Conservation (phyloP, 2,797 vertebrate species). For the Gallirallus australis region DNA sequence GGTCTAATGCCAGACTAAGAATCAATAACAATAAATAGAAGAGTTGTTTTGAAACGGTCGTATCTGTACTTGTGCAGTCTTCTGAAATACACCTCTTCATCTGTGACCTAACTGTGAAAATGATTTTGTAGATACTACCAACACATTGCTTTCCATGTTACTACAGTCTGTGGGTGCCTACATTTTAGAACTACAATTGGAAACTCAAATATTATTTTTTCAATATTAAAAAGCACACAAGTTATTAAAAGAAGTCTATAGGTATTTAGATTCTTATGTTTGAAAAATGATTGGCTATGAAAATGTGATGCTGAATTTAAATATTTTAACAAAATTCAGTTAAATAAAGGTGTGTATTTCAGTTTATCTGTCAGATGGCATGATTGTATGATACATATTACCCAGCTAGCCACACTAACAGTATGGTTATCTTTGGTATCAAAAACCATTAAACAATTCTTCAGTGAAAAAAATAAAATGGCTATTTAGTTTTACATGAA, state of each 20-base stretch:
- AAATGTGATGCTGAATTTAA: neutral
- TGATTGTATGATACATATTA: neutral
- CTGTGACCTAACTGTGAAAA: neutral
- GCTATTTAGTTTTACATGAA: neutral
- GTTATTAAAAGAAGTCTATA: neutral
- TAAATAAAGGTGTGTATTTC: neutral
- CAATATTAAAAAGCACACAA: neutral
- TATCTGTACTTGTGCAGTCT: neutral
- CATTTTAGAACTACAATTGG: neutral
- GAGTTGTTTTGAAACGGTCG: neutral
- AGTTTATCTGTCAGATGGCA: neutral
- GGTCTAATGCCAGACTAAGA: neutral
- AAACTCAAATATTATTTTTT: neutral
- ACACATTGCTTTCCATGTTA: neutral
- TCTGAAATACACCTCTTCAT: neutral
- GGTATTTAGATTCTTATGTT: neutral
- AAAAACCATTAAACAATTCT: neutral
- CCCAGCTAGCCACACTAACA: neutral
- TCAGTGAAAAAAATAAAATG: neutral
- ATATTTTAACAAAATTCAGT: neutral
- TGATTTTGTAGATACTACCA: neutral
- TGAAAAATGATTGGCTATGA: neutral
- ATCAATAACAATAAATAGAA: neutral
- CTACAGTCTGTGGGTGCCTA: neutral
- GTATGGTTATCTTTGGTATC: neutral